Base-by-base conservation (phyloP, 2,113 vertebrate species). In the Tragelaphus imberbis region DNA sequence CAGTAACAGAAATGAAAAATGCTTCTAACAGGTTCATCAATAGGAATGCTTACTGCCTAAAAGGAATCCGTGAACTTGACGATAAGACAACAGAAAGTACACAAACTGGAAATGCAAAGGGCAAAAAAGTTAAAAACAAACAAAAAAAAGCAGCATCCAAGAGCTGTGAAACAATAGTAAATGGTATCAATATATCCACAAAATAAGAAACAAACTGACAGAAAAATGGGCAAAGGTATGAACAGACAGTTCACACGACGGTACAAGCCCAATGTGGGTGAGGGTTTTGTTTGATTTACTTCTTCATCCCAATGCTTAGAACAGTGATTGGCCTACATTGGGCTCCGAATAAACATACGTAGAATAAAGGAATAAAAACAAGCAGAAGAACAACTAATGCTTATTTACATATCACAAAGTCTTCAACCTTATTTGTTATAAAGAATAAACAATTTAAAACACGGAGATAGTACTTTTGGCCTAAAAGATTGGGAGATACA, bases 371-470 rank as follows among this genome's bases (percentile, higher is more conserved):
- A 88, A 92, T 10, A 79, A n/a, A 56, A 30, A 47, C 3, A 13
- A 25, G 9, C 17, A 82, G 61, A 25, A 89, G 51, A 82, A 88
- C 82, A 79, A n/a, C 14, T 55, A 86, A 85, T 87, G n/a, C 17
- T 30, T 47, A 79, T 49, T 92, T 59, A 92, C 9, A 7, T 55
- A 49, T 44, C 23, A 36, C 10, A 71, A 61, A 55, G 17, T 51
- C 58, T 80, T 94, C 30, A 95, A 65, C 12, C 36, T 92, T 58
- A 44, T 4, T 89, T 19, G 61, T 40, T 79, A 92, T 27, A 81
- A 91, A 65, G 7, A 90, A 79, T 86, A 92, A 92, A 93, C 30
- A 33, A 88, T 85, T 85, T 55, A 80, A 94, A 95, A 93, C 53
- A 77, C 3, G 4, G 15, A 84, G 61, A 92, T 17, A 92, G 47